These are phyloP conservation scores for Hesperia comma DNA, from an alignment of 2,888 invertebrate species.

Conservation along the genomic window DNA sequence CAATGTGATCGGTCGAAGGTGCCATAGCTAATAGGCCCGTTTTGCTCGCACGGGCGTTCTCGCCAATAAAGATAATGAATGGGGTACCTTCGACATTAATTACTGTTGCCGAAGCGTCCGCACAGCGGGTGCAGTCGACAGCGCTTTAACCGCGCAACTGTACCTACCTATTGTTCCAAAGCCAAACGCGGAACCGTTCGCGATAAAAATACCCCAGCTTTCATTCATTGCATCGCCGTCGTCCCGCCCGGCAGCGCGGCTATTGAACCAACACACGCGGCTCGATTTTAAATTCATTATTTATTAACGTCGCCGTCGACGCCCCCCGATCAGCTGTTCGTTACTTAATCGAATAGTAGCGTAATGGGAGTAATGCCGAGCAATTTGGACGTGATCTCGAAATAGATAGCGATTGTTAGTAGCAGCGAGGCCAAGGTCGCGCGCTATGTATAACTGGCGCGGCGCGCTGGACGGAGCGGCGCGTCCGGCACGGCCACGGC, in stretches of 20 bases:
- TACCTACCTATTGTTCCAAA: background rate
- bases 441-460: constrained; percentile 33
- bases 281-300: background rate
- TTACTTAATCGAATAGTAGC: constrained; percentile 34
- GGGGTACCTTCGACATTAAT: too few relatives aligned
- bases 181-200: background rate
- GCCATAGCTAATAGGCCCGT: too few relatives aligned
- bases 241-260: background rate
- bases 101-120: too few relatives aligned
- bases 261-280: constrained; percentile 6
- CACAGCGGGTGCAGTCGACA: too few relatives aligned
- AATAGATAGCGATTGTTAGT: constrained; percentile 39
- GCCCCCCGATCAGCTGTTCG: constrained; percentile 16
- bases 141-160: too few relatives aligned
- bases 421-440: constrained; percentile 40
- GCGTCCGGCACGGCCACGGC: too few relatives aligned
- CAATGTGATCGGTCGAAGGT: too few relatives aligned
- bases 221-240: constrained; percentile 4
- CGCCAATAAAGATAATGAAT: too few relatives aligned
- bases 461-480: background rate
- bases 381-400: constrained; percentile 32
- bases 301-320: background rate
- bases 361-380: constrained; percentile 31
- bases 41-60: too few relatives aligned
- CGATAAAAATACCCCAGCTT: constrained; percentile 1